These are phyloP conservation scores for Drosophila suzukii DNA, from an alignment of 1,140 invertebrate species.

Conservation along the genomic window DNA sequence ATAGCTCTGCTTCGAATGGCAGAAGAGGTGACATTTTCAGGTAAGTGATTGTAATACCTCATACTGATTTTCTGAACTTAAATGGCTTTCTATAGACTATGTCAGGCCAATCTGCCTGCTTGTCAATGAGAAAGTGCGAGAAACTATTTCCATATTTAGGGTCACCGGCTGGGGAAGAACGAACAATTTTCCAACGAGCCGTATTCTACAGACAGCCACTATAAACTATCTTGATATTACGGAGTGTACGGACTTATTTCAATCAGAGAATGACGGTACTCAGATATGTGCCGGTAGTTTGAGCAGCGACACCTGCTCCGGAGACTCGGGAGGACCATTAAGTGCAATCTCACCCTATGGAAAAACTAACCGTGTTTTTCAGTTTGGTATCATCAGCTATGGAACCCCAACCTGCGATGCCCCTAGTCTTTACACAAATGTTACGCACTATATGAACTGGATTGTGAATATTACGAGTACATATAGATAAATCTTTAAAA, in stretches of 20 bases:
- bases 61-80: neutral
- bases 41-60: neutral
- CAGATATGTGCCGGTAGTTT: no score
- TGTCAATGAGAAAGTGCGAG: no score
- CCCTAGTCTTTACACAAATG: neutral
- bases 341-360: neutral
- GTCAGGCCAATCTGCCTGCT: neutral
- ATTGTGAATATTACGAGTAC: neutral
- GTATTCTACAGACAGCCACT: no score
- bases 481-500: no score
- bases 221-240: no score
- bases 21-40: neutral
- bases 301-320: no score
- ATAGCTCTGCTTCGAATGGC: neutral
- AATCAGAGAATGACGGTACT: no score
- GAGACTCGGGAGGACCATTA: neutral
- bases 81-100: neutral
- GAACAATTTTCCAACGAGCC: no score
- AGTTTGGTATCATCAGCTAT: neutral
- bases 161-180: no score
- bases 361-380: neutral
- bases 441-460: neutral
- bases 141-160: no score
- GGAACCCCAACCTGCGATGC: neutral
- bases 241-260: no score